These are phyloP conservation scores for Brachypteracias leptosomus DNA, from an alignment of 2,113 vertebrate species.

Conservation along the genomic window DNA sequence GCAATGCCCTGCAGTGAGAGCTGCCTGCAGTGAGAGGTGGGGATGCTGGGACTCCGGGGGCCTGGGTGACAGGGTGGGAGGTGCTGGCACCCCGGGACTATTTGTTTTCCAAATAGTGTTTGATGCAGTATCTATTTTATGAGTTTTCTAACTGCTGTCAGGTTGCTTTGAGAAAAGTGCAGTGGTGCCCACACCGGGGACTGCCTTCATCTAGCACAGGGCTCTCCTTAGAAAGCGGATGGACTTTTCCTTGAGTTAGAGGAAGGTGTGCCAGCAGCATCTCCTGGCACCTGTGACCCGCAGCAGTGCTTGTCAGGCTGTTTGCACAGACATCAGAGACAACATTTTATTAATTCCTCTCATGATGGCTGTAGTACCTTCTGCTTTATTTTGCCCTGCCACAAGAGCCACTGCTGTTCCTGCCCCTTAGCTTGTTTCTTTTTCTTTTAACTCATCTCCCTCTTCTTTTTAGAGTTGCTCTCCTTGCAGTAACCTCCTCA, in stretches of 20 bases:
- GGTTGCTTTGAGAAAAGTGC: not conserved
- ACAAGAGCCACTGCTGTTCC: fast-evolving
- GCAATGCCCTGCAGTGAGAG: not conserved
- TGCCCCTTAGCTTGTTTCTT: not conserved
- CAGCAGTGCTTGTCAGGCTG: not conserved
- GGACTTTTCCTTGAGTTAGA: not conserved
- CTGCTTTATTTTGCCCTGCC: not conserved
- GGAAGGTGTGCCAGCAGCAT: not conserved
- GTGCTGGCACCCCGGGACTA: not conserved
- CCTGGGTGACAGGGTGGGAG: not conserved
- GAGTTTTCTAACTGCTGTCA: not conserved
- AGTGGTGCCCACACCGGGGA: not conserved
- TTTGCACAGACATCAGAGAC: not conserved
- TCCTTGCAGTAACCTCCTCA: not conserved
- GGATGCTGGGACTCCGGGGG: not conserved
- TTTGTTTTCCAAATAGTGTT: not conserved
- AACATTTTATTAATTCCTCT: not conserved
- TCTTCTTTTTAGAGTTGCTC: not conserved
- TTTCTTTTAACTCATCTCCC: not conserved
- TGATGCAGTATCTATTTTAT: not conserved
- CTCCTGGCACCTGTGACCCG: not conserved
- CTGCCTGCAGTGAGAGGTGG: not conserved
- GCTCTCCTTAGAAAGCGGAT: not conserved
- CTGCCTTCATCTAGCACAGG: not conserved
- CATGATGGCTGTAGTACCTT: not conserved